phyloP scores from a whole-genome alignment of 2,113 vertebrate species.

The Aptenodytes patagonicus region DNA sequence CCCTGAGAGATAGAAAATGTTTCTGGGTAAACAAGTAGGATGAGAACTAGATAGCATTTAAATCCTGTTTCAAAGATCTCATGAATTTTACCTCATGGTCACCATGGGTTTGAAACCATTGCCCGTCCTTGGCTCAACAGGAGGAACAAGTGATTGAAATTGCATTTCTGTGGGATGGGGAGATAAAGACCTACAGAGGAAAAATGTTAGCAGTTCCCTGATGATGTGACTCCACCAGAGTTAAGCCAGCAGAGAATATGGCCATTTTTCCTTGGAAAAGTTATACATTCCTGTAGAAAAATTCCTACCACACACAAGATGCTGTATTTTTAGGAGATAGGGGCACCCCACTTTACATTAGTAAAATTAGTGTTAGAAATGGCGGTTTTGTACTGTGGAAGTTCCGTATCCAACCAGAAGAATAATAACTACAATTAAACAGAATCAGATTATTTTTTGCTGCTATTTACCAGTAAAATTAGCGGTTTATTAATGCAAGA shows the following conservation, averaged over 20 bases:
- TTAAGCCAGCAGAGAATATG: background rate
- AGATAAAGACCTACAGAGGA: background rate
- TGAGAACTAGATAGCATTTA: background rate
- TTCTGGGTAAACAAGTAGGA: background rate
- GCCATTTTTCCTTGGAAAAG: background rate
- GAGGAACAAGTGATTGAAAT: background rate
- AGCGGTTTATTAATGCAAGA: background rate
- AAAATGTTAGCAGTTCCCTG: background rate
- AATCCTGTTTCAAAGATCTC: background rate
- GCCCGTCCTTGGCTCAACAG: background rate
- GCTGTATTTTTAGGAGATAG: background rate
- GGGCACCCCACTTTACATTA: background rate
- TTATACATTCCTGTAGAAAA: background rate
- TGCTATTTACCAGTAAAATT: background rate
- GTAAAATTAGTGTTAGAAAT: background rate
- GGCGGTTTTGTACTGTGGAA: background rate
- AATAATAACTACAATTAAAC: background rate
- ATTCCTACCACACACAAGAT: background rate
- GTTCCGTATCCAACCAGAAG: background rate
- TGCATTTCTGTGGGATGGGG: background rate
- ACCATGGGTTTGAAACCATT: background rate
- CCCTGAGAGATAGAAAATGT: background rate
- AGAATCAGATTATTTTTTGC: background rate
- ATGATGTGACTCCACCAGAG: background rate
- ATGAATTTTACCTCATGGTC: background rate